These are phyloP conservation scores for Ellobium chinense DNA, from an alignment of 2,888 invertebrate species.

Conservation along the genomic window DNA sequence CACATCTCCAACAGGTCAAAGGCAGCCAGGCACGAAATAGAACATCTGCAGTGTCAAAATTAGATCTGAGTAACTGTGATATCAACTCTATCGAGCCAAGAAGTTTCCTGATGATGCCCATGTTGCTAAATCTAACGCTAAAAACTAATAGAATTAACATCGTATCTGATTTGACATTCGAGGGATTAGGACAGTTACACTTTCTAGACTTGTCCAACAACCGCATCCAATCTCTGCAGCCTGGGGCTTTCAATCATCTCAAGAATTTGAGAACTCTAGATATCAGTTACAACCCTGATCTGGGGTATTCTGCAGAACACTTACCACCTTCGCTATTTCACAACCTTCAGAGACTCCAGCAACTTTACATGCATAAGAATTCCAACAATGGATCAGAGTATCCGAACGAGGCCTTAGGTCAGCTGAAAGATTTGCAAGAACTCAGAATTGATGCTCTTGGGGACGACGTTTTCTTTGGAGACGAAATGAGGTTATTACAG, in stretches of 20 bases:
- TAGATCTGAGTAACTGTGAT: not conserved
- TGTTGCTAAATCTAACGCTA: not conserved
- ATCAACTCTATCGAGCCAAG: not conserved
- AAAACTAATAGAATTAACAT: not conserved
- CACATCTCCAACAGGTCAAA: not conserved
- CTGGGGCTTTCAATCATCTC: not conserved
- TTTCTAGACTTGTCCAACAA: not conserved
- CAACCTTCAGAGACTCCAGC: not conserved
- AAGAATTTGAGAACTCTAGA: not conserved
- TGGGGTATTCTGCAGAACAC: not conserved
- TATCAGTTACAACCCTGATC: not conserved
- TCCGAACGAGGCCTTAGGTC: not conserved
- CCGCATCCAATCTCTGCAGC: not conserved
- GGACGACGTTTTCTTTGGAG: not conserved
- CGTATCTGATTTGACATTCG: not conserved
- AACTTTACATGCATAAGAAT: not conserved
- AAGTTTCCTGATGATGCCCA: not conserved
- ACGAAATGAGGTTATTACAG: conserved; percentile 2
- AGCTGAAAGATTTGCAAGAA: no score
- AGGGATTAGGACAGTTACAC: not conserved
- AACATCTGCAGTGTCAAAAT: not conserved
- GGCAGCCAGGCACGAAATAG: not conserved
- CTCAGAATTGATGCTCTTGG: conserved; percentile 3
- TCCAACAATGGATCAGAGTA: not conserved
- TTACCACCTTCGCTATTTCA: not conserved